Base-by-base conservation (phyloP, 1,140 invertebrate genomes). In the Drosophila rhopaloa region DNA sequence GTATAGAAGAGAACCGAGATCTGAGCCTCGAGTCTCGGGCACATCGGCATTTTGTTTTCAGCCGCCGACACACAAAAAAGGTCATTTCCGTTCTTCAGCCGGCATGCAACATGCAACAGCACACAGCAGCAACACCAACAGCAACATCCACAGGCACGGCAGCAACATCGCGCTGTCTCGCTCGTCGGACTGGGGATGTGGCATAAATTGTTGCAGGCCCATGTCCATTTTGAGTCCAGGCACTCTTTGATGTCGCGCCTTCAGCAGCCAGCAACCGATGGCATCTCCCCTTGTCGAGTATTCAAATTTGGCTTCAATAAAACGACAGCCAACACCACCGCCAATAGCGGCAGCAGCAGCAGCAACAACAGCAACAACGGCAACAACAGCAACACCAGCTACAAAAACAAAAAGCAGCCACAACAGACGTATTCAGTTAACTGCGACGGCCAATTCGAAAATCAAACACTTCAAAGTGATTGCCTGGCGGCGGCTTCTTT, bases 301-400 rank as follows among this genome's bases (percentile, higher is more conserved):
- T 89, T 89, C 84, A 89, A 89, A 89, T 89, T 89, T 89, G 84
- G 84, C 84, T 89, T 89, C 84, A 89, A 89, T 89, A 89, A 89
- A 90, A 78, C 85, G 85, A 88, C 85, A 88, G 80, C 73, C 84
- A 84, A 89, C 85, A 88, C 80, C 88, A 81, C 60, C 79, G 76
- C 76, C 79, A 82, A 72, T 66, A 67, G 62, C 71, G 65, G 32
- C 68, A 76, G 63, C 79, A 62, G 4, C 47, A 50, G 6, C 46
- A 9, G 48, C 77, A 70, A 0, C 24, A 19, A 19, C 19, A 24
- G 48, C 78, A 74, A 40, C 67, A 58, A 19, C 63, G 51, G 13
- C 59, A 66, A 48, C 62, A 65, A 47, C 40, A 53, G 24, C 67
- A 63, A 19, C 46, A 61, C 41, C 37, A 58, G 37, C 59, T 70